Evolutionary conservation across 2,797 vertebrate genomes (phyloP).

Genomic region (Mergus octosetaceus): DNA sequence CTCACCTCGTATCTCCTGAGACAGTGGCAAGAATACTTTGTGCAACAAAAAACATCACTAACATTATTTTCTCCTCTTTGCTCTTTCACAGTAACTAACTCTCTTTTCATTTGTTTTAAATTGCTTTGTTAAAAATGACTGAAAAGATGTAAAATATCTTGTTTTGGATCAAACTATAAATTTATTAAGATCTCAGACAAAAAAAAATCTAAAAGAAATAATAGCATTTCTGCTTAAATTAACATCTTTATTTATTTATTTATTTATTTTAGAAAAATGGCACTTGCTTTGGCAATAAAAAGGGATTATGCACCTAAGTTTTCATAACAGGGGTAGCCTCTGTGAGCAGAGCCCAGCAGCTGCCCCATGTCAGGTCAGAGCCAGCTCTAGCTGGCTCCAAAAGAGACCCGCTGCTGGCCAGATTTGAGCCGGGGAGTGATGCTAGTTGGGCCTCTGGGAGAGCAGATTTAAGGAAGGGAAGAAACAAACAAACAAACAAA

Average conservation of each 20-base stretch:
- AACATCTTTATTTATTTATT: background rate
- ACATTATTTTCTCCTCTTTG: background rate
- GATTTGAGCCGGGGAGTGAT: no score
- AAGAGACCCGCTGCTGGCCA: no score
- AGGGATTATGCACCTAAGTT: background rate
- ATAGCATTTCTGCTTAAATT: background rate
- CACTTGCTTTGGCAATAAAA: background rate
- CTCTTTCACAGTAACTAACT: rapidly evolving
- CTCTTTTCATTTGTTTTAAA: background rate
- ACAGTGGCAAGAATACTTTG: background rate
- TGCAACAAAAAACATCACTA: background rate
- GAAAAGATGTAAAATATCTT: background rate
- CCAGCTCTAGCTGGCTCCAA: no score
- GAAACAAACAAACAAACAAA: no score
- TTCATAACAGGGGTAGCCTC: background rate
- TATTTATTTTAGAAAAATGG: background rate
- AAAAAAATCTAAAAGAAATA: background rate
- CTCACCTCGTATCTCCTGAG: background rate
- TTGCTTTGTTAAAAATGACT: background rate
- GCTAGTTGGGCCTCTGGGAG: no score
- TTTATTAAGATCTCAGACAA: conserved; percentile 5
- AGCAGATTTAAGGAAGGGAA: no score
- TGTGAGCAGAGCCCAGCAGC: no score
- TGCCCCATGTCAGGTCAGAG: no score
- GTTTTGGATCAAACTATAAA: background rate